phyloP scores from a whole-genome alignment of 2,888 invertebrate species.

The Parochlus steinenii region DNA sequence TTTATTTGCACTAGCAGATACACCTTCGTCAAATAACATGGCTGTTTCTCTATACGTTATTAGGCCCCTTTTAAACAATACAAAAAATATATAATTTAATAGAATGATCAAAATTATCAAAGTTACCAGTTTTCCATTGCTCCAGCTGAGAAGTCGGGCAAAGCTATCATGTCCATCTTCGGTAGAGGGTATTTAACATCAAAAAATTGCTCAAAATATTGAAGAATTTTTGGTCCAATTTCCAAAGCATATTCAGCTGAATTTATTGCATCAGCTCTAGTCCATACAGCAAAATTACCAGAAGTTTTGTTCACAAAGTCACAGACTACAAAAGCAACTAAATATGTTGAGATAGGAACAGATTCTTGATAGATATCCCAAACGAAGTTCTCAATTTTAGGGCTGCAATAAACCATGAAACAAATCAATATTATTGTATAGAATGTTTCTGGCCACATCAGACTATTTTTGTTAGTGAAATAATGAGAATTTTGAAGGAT shows the following conservation, averaged over 20 bases:
- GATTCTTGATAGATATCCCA: conserved; percentile 67
- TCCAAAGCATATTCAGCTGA: conserved; percentile 59
- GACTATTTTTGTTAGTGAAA: no score
- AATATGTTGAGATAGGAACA: conserved; percentile 76
- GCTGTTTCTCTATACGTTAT: conserved; percentile 63
- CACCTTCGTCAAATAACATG: conserved; percentile 56
- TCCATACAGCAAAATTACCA: conserved; percentile 53
- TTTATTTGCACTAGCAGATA: conserved; percentile 49
- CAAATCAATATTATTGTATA: no score
- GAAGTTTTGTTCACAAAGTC: conserved; percentile 48
- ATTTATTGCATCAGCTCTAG: conserved; percentile 46
- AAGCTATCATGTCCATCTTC: conserved; percentile 83
- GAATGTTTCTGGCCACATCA: no score
- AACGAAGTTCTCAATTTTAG: no score
- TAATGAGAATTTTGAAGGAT: no score
- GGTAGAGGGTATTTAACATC: conserved; percentile 58
- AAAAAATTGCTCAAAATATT: conserved; percentile 56
- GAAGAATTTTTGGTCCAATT: conserved; percentile 57
- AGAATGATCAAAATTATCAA: background rate
- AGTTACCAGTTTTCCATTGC: conserved; percentile 54
- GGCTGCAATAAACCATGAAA: no score
- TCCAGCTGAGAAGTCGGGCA: conserved; percentile 77
- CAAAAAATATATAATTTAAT: conserved; percentile 1
- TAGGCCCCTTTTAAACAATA: conserved; percentile 55
- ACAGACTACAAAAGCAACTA: conserved; percentile 70